phyloP scores from a whole-genome alignment of 2,113 vertebrate genomes.

The Tinamus guttatus region DNA sequence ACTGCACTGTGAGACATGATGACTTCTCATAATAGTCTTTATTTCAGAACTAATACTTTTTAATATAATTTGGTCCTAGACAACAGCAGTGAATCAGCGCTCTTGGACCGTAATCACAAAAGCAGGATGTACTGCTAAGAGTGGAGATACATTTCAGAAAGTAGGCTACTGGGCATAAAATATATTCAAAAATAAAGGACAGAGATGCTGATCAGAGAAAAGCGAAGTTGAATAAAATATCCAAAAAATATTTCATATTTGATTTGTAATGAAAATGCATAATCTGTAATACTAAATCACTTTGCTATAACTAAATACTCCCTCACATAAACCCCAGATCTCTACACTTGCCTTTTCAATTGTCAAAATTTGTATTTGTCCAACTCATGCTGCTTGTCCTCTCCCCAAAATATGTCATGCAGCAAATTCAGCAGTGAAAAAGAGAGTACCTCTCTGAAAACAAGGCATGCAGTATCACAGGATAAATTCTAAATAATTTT shows the following conservation, averaged over 20 bases:
- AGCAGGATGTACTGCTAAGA: background rate
- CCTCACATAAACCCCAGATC: background rate
- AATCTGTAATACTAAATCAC: background rate
- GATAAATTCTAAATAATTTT: background rate
- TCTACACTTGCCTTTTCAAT: background rate
- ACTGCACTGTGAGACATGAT: background rate
- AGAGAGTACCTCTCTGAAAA: background rate
- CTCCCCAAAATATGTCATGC: background rate
- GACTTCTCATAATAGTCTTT: constrained; percentile 4
- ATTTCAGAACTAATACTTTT: constrained; percentile 44
- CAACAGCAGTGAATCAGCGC: constrained; percentile 56
- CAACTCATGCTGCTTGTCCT: background rate
- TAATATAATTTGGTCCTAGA: constrained; percentile 30
- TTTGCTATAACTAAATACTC: background rate
- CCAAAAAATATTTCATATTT: background rate
- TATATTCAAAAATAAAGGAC: background rate
- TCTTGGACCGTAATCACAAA: background rate
- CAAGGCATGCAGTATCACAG: background rate
- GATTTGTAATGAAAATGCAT: background rate
- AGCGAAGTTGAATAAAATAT: background rate
- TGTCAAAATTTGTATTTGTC: background rate
- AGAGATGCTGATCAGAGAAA: background rate
- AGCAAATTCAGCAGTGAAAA: background rate
- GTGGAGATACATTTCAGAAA: background rate
- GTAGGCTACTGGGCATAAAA: background rate